These are phyloP conservation scores for Gallinago media DNA, from an alignment of 2,113 vertebrate genomes.

Conservation along the genomic window DNA sequence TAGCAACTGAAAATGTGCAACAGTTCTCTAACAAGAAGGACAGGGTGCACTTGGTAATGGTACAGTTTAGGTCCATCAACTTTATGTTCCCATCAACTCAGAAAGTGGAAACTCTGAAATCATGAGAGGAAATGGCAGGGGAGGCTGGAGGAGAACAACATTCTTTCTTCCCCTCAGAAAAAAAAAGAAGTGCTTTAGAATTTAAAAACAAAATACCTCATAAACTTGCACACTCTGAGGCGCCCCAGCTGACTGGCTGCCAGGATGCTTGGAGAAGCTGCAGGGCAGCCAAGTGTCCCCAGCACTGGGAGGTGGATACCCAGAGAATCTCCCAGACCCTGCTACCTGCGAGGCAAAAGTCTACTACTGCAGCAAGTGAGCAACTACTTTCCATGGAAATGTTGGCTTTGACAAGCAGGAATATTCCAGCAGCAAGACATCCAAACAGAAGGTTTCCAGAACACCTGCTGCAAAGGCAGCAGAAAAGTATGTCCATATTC, in stretches of 20 bases:
- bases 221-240: neutral
- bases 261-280: neutral
- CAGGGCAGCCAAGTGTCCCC: neutral
- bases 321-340: neutral
- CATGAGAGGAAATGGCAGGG: neutral
- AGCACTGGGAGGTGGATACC: accelerated
- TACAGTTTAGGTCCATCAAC: neutral
- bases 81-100: neutral
- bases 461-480: neutral
- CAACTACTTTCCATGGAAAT: neutral
- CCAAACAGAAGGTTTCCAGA: neutral
- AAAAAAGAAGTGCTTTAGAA: neutral
- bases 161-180: neutral
- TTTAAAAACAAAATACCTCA: neutral
- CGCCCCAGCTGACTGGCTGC: neutral
- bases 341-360: neutral
- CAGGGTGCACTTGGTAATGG: neutral
- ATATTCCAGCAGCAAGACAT: neutral
- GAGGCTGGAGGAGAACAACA: neutral
- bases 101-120: neutral
- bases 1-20: neutral
- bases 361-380: neutral
- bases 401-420: neutral
- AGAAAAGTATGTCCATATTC: neutral
- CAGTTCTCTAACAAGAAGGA: neutral